Evolutionary conservation across 2,797 vertebrate genomes (phyloP), one percentile per base, ranked within the genome.

Genomic region (Capromys pilorides): DNA sequence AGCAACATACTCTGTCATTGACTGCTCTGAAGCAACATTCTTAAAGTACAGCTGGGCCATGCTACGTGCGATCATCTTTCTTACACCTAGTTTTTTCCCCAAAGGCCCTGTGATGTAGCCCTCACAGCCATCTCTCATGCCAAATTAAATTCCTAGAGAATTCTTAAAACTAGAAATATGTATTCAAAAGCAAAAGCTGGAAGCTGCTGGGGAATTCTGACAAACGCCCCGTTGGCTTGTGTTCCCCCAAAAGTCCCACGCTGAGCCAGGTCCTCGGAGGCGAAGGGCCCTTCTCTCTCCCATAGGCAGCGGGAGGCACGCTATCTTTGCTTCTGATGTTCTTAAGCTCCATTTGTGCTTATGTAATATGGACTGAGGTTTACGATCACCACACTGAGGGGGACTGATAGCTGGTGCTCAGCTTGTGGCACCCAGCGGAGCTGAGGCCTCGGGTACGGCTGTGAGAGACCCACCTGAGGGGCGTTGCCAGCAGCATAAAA

Each of bases 121-220:
- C 13, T 69, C 36, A 57, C 2, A 84, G 26, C 33, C 6, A 49
- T 77, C 10, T 14, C 69, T 84, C 22, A 19, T 54, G 64, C 18
- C 45, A 61, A 49, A 11, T 41, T 88, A 67, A 5, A 82, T 31
- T 69, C 54, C 83, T 93, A 78, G 90, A 88, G 31, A 79, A 91
- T 21, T 73, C 39, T 21, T 83, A 69, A 45, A 5, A 62, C 61
- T n/a, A 13, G 80, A 69, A 91, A 83, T 90, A 75, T 2, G 11
- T 31, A 73, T 28, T 75, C 77, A 71, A 62, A 83, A 95, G 31
- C 67, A 88, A 83, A 97, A 78, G 71, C 5, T 85, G 12, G 77
- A 79, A 78, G 18, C 41, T 83, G 91, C 33, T 78, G 16, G 79
- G 26, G 45, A 2, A 3, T 91, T 93, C 73, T 83, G 69, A 79